A percentile compares a stretch with the other conserved stretches of the same genome.
phyloP scores from a whole-genome alignment of 2,797 vertebrate genomes.

The Sternotherus odoratus region DNA sequence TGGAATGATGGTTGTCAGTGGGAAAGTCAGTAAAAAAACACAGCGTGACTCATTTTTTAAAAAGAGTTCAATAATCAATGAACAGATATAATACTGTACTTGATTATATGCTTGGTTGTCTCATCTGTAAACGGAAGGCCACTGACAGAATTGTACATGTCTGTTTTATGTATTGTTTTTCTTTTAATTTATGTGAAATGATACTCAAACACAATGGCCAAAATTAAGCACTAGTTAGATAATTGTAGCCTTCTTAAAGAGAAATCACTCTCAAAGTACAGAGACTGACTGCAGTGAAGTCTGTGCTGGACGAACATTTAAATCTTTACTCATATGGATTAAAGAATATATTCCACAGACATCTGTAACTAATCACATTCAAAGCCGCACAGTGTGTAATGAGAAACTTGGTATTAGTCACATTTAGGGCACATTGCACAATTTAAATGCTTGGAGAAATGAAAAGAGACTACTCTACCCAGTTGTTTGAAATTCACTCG shows the following conservation, averaged over 20 bases:
- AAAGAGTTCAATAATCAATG: not conserved
- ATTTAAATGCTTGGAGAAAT: not conserved
- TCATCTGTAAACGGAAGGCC: not conserved
- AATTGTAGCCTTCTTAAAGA: not conserved
- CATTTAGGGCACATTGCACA: not conserved
- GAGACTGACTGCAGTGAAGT: not conserved
- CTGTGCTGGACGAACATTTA: not conserved
- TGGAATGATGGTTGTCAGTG: not conserved
- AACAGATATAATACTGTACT: not conserved
- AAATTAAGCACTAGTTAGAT: not conserved
- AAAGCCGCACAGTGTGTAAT: not conserved
- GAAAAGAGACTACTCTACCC: not conserved
- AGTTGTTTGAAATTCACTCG: not conserved
- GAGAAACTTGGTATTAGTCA: not conserved
- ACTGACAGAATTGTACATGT: not conserved
- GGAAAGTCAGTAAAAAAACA: conserved; percentile 4
- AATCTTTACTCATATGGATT: not conserved
- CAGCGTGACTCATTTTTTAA: not conserved
- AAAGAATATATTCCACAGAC: not conserved
- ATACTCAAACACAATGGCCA: not conserved
- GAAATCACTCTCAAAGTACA: not conserved
- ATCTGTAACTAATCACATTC: not conserved
- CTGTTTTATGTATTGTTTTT: not conserved
- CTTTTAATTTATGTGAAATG: not conserved
- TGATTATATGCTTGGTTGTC: not conserved